Conservation (phyloP, 2,797 vertebrate genomes). For the Xiphorhynchus erythropygius region DNA sequence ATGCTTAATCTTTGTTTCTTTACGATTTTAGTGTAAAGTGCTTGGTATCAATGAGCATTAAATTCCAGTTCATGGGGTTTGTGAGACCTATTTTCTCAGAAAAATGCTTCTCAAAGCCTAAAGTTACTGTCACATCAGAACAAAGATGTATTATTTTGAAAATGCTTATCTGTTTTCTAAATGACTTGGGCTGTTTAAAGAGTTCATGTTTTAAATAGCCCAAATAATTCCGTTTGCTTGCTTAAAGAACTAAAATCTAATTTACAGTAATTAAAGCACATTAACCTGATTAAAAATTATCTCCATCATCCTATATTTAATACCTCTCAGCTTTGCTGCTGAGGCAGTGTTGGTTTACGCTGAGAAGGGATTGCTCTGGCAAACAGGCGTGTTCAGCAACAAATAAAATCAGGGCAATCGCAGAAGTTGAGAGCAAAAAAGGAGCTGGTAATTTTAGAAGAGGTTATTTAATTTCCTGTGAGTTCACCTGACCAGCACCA, state of each 20-base stretch:
- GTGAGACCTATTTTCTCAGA: background rate
- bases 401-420: background rate
- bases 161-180: background rate
- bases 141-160: background rate
- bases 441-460: background rate
- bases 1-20: background rate
- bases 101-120: background rate
- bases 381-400: background rate
- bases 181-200: background rate
- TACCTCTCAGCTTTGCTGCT: background rate
- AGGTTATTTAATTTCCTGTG: background rate
- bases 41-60: background rate
- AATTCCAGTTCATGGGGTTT: background rate
- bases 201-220: background rate
- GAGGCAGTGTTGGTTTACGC: background rate
- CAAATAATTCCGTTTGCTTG: background rate
- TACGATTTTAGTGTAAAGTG: background rate
- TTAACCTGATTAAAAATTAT: slow-evolving; percentile 61
- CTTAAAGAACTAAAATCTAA: slow-evolving; percentile 58
- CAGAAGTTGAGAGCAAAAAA: background rate
- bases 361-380: slow-evolving; percentile 1
- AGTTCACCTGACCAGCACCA: background rate
- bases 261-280: slow-evolving; percentile 56
- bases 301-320: slow-evolving; percentile 33
- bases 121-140: background rate